Percentiles rank a stretch among this genome's conserved stretches.
Evolutionary conservation across 2,797 vertebrate species (phyloP).

Genomic region (Brotula barbata): DNA sequence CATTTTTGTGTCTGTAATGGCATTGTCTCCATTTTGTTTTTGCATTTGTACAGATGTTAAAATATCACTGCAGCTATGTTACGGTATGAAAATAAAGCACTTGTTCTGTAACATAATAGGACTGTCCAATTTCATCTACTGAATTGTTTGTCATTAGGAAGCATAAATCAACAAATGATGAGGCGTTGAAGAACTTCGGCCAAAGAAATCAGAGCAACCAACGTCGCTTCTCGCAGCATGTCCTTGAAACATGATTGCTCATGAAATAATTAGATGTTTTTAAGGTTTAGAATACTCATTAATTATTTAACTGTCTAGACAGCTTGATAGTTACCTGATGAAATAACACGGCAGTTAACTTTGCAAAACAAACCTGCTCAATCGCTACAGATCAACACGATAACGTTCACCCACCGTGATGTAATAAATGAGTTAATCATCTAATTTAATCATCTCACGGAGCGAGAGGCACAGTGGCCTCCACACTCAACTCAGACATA

Average conservation of each 20-base stretch:
- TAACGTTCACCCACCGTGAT: conserved; percentile 7
- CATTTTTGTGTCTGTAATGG: conserved; percentile 91
- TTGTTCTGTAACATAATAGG: conserved; percentile 80
- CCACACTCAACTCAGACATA: not conserved
- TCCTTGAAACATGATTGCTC: conserved; percentile 61
- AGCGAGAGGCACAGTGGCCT: not conserved
- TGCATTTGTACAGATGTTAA: conserved; percentile 99
- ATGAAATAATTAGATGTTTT: conserved; percentile 71
- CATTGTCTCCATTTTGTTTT: conserved; percentile 78
- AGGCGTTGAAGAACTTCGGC: not conserved
- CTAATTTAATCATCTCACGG: not conserved
- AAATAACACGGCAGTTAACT: conserved; percentile 63
- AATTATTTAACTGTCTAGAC: conserved; percentile 77
- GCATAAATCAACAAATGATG: not conserved
- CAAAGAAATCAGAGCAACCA: conserved; percentile 26
- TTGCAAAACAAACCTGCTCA: conserved; percentile 39
- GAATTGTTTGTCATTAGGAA: not conserved
- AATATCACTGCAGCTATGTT: conserved; percentile 94
- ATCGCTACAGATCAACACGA: conserved; percentile 2
- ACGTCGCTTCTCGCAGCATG: conserved; percentile 22
- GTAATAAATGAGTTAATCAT: not conserved
- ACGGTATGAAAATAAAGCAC: conserved; percentile 97
- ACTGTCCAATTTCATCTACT: conserved; percentile 10
- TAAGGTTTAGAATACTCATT: conserved; percentile 70
- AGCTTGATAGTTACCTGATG: conserved; percentile 64